Evolutionary conservation across 1,140 invertebrate genomes (phyloP).

Genomic region (Macrocentrus cingulum): DNA sequence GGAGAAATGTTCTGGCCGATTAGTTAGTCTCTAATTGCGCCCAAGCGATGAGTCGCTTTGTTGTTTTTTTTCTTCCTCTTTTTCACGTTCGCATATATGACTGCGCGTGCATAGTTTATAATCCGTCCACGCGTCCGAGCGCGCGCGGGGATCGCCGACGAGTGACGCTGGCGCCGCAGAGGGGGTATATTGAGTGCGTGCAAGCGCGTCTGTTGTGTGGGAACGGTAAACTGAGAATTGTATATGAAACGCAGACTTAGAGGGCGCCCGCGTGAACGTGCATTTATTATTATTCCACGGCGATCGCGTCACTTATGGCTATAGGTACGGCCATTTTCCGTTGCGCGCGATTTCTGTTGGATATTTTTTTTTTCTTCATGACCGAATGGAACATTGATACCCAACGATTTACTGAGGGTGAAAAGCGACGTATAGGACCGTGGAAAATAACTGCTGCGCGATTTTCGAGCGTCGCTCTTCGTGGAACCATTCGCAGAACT

Average conservation of each 20-base stretch:
- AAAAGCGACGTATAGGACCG: too few species aligned
- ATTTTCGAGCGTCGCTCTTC: too few species aligned
- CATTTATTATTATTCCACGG: conserved; percentile 23
- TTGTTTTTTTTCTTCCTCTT: conserved; percentile 5
- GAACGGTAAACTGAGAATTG: conserved; percentile 20
- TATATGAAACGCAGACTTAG: conserved; percentile 9
- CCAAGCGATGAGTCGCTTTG: background rate
- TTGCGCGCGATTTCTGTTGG: background rate
- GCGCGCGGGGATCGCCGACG: conserved; percentile 7
- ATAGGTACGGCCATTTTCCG: background rate
- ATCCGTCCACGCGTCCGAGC: conserved; percentile 26
- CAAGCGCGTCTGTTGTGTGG: conserved; percentile 1
- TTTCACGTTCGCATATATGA: background rate
- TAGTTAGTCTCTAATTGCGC: conserved; percentile 37
- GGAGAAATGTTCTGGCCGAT: conserved; percentile 32
- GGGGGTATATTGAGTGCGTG: conserved; percentile 14
- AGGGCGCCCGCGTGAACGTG: background rate
- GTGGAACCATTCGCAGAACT: too few species aligned
- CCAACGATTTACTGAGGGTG: too few species aligned
- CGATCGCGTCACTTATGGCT: conserved; percentile 16
- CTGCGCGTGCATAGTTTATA: conserved; percentile 23
- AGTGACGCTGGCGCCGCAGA: conserved; percentile 4
- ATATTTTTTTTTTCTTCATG: conserved; percentile 1
- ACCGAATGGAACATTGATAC: too few species aligned
- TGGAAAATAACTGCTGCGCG: too few species aligned